Base-by-base conservation (phyloP, 1,140 invertebrate genomes). In the Philotrypesis tridentata region DNA sequence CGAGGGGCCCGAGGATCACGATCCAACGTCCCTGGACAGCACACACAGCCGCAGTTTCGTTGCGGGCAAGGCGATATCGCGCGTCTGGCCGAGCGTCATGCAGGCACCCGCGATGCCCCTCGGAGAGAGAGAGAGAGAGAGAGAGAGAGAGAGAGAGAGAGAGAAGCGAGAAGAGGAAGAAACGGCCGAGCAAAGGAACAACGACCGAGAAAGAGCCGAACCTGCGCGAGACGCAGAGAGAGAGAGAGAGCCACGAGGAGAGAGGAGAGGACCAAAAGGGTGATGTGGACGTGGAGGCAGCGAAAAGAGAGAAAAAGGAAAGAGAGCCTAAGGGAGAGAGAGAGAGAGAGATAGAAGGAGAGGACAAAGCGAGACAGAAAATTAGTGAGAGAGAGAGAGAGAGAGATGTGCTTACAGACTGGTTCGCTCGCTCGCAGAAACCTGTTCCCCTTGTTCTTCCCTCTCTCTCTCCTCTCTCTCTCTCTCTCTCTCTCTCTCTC, bases 401-500 rank as follows among this genome's bases (percentile, higher is more conserved):
- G 33, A 82, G 73, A 11, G 75, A 27, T 70, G 48, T 75, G 73
- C 79, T 73, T 37, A 43, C 21, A 77, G 40, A 31, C 75, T 82
- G 75, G 82, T 84, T 80, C 84, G 84, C 80, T 85, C 79, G 86
- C 86, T 86, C 86, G 88, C 89, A 89, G 87, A 91, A 91, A 91
- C 90, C 90, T 91, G 90, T 91, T 91, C 85, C 85, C 85, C 86
- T 85, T 75, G 21, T 31, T 21, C 48, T 70, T 70, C 67, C 31
- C 67, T 70, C 67, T 70, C 21, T 63, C 33, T 37, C 33, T 37
- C n/a, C 61, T 63, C 37, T 60, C 75, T 78, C 75, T 40, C 48
- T 60, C 80, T 67, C 25, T 75, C 60, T 75, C 63, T 23, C 48
- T 75, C 48, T 60, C 63, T 61, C 63, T 67, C 43, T 63, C 60